phyloP scores from a whole-genome alignment of 2,888 invertebrate genomes.

The Philaethria dido region DNA sequence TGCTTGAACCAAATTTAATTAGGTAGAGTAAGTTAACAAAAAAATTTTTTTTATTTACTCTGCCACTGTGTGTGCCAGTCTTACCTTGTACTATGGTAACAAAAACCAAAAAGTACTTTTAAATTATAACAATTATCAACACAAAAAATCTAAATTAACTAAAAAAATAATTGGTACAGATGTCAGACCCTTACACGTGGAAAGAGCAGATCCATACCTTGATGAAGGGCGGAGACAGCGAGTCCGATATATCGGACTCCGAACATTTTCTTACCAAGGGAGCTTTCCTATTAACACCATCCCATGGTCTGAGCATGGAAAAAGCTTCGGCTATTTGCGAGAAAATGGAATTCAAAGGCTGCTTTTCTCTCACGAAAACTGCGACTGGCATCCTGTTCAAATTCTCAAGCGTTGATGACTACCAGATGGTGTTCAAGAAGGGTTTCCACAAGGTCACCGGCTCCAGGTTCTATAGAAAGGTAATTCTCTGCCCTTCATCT shows the following conservation, averaged over 20 bases:
- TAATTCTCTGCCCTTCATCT: conserved; percentile 60
- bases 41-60: no score
- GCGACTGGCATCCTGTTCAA: conserved; percentile 95
- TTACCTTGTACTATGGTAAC: no score
- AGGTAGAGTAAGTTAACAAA: no score
- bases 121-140: neutral
- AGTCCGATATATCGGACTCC: conserved; percentile 90
- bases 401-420: conserved; percentile 94
- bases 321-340: conserved; percentile 93
- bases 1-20: no score
- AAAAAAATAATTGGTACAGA: conserved; percentile 55
- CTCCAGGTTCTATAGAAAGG: conserved; percentile 93
- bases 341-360: conserved; percentile 94
- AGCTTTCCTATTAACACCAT: conserved; percentile 93
- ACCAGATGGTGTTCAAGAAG: conserved; percentile 93
- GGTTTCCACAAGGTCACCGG: conserved; percentile 95
- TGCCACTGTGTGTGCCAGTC: no score
- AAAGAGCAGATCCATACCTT: conserved; percentile 81
- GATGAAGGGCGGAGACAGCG: conserved; percentile 89
- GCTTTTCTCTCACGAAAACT: conserved; percentile 93
- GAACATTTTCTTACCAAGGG: conserved; percentile 92
- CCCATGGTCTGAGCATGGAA: conserved; percentile 93
- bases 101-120: no score
- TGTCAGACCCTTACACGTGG: conserved; percentile 81
- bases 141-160: neutral